A percentile compares a stretch with the other conserved stretches of the same genome.
These are phyloP conservation scores for Scaptomyza montana DNA, from an alignment of 1,140 invertebrate genomes.

Conservation along the genomic window DNA sequence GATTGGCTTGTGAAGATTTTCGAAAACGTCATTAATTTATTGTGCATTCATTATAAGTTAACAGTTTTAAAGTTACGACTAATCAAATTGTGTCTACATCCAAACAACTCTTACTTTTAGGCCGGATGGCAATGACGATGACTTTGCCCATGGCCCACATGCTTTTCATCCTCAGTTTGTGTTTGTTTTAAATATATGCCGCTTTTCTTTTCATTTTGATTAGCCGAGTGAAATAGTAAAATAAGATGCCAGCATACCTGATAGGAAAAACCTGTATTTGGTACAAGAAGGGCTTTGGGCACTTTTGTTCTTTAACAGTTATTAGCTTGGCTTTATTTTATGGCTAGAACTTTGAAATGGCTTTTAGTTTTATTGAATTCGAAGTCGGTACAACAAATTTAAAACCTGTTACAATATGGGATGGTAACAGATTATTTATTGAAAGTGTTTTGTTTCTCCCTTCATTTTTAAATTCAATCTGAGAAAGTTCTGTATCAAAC, in stretches of 20 bases:
- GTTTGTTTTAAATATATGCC: constrained; percentile 6
- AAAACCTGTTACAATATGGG: not conserved
- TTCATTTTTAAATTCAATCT: no score
- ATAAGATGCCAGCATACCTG: constrained; percentile 4
- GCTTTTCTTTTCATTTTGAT: constrained; percentile 43
- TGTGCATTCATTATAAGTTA: constrained; percentile 66
- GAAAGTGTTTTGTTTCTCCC: not conserved
- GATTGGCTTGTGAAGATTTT: constrained; percentile 27
- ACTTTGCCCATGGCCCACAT: constrained; percentile 8
- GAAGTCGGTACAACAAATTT: no score
- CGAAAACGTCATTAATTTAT: constrained; percentile 45
- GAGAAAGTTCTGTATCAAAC: no score
- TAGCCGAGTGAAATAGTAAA: constrained; percentile 37
- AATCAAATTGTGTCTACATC: constrained; percentile 64
- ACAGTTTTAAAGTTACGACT: constrained; percentile 62
- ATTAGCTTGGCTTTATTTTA: constrained; percentile 38
- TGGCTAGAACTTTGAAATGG: constrained; percentile 45
- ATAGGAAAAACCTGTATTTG: constrained; percentile 25
- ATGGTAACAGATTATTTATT: not conserved
- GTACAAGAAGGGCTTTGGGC: not conserved
- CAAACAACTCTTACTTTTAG: constrained; percentile 66
- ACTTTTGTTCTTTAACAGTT: constrained; percentile 25
- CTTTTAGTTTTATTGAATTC: constrained; percentile 16
- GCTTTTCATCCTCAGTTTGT: not conserved
- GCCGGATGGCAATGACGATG: not conserved